Percentiles rank a stretch among this genome's conserved stretches.
Evolutionary conservation across 2,888 invertebrate genomes (phyloP).

Genomic region (Rutpela maculata): DNA sequence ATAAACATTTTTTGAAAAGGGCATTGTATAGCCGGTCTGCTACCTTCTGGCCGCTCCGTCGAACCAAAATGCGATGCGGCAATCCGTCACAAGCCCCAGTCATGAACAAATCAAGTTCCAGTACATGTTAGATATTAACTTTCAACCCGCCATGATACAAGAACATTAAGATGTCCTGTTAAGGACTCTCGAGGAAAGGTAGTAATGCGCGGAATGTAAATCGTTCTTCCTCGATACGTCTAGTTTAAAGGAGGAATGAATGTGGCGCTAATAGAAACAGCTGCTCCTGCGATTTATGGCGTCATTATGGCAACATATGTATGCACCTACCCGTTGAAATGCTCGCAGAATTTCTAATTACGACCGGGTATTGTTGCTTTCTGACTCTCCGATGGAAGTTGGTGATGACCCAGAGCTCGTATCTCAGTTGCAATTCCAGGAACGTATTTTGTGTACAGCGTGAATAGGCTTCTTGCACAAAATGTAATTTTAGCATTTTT

Average conservation of each 20-base stretch:
- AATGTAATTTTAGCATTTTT: too few species aligned
- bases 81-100: slow-evolving; percentile 19
- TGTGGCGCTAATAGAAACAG: slow-evolving; percentile 35
- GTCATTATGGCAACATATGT: slow-evolving; percentile 25
- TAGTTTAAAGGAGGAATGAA: slow-evolving; percentile 32
- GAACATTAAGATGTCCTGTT: slow-evolving; percentile 49
- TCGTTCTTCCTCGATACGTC: slow-evolving; percentile 35
- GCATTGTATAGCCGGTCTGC: slow-evolving; percentile 10
- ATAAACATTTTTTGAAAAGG: slow-evolving; percentile 18
- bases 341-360: slow-evolving; percentile 15
- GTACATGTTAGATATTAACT: slow-evolving; percentile 43
- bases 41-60: slow-evolving; percentile 19
- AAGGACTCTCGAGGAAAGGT: slow-evolving; percentile 36
- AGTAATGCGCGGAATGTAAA: slow-evolving; percentile 41
- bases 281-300: slow-evolving; percentile 32
- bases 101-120: slow-evolving; percentile 33
- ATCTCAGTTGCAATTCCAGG: too few species aligned
- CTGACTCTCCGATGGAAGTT: background rate
- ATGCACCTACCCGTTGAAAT: background rate
- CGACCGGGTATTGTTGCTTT: background rate
- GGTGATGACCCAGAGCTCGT: background rate
- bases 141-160: slow-evolving; percentile 32
- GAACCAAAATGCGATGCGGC: slow-evolving; percentile 9
- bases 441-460: too few species aligned
- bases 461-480: too few species aligned